Evolutionary conservation across 2,888 invertebrate genomes (phyloP).

Genomic region (Elegia similella): DNA sequence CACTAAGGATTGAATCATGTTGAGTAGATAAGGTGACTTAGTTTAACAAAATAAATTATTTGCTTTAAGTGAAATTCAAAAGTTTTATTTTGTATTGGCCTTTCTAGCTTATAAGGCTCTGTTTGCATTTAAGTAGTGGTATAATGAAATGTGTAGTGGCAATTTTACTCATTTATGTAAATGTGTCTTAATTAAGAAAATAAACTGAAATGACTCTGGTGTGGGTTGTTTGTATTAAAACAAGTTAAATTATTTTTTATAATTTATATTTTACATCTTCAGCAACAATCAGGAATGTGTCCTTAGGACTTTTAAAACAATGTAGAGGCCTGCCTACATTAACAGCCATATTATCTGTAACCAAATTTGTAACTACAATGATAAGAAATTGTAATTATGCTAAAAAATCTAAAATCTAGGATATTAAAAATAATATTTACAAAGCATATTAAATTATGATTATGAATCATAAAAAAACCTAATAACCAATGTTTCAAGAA

Average conservation of each 20-base stretch:
- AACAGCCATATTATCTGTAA: background rate
- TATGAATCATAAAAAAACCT: background rate
- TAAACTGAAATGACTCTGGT: background rate
- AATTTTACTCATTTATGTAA: slow-evolving; percentile 9
- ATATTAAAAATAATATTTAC: background rate
- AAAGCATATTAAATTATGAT: background rate
- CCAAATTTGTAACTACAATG: background rate
- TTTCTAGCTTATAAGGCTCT: slow-evolving; percentile 2
- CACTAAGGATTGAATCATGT: slow-evolving; percentile 57
- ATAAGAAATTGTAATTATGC: too few species aligned
- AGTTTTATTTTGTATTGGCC: slow-evolving; percentile 35
- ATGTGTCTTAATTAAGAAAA: slow-evolving; percentile 1
- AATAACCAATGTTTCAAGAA: background rate
- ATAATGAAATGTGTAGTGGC: background rate
- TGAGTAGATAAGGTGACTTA: slow-evolving; percentile 61
- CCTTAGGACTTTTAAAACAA: slow-evolving; percentile 48
- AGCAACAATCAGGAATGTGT: slow-evolving; percentile 56
- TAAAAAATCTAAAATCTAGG: background rate
- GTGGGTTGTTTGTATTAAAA: slow-evolving; percentile 4
- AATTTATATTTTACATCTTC: slow-evolving; percentile 24
- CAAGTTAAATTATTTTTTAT: slow-evolving; percentile 23
- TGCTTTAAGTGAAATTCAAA: slow-evolving; percentile 52
- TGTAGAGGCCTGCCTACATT: slow-evolving; percentile 1
- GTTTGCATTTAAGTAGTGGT: slow-evolving; percentile 5
- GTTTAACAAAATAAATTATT: slow-evolving; percentile 65